Percentiles rank a stretch among this genome's conserved stretches.
phyloP scores from a whole-genome alignment of 1,140 invertebrate genomes.

The Drosophila watanabei region DNA sequence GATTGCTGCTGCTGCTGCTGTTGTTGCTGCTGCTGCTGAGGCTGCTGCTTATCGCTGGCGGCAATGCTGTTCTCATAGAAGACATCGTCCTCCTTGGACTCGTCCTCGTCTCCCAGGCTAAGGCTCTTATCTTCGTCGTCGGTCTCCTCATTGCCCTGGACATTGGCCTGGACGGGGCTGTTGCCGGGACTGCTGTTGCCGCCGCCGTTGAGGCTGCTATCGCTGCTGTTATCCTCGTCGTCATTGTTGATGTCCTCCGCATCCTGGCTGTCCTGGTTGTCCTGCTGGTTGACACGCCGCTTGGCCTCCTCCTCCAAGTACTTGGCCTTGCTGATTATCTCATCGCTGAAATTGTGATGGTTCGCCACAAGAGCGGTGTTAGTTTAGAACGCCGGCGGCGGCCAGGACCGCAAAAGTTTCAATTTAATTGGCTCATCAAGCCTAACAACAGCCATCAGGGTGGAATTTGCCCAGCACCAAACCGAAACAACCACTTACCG shows the following conservation, averaged over 20 bases:
- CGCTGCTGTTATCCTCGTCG: slow-evolving; percentile 78
- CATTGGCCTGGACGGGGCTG: slow-evolving; percentile 68
- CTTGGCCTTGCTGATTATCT: slow-evolving; percentile 90
- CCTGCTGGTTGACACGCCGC: slow-evolving; percentile 82
- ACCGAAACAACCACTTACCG: slow-evolving; percentile 87
- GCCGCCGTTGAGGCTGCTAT: slow-evolving; percentile 28
- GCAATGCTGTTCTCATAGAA: slow-evolving; percentile 90
- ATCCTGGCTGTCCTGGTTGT: slow-evolving; percentile 73
- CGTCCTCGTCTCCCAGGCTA: slow-evolving; percentile 84
- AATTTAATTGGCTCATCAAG: slow-evolving; percentile 78
- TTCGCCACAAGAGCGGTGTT: slow-evolving; percentile 12
- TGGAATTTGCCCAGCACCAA: not conserved
- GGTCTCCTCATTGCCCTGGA: slow-evolving; percentile 75
- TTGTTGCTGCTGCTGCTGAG: slow-evolving; percentile 52
- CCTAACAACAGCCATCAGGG: slow-evolving; percentile 11
- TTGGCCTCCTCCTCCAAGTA: slow-evolving; percentile 87
- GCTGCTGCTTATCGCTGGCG: slow-evolving; percentile 62
- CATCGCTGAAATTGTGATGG: slow-evolving; percentile 86
- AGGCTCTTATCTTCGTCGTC: slow-evolving; percentile 79
- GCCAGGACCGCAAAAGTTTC: slow-evolving; percentile 54
- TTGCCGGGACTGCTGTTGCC: slow-evolving; percentile 27
- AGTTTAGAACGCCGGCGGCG: slow-evolving; percentile 39
- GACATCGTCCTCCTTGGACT: slow-evolving; percentile 89
- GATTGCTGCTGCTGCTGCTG: slow-evolving; percentile 52
- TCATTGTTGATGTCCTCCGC: slow-evolving; percentile 78